Conservation (phyloP, 2,888 invertebrate genomes). For the Alentia gelatinosa region DNA sequence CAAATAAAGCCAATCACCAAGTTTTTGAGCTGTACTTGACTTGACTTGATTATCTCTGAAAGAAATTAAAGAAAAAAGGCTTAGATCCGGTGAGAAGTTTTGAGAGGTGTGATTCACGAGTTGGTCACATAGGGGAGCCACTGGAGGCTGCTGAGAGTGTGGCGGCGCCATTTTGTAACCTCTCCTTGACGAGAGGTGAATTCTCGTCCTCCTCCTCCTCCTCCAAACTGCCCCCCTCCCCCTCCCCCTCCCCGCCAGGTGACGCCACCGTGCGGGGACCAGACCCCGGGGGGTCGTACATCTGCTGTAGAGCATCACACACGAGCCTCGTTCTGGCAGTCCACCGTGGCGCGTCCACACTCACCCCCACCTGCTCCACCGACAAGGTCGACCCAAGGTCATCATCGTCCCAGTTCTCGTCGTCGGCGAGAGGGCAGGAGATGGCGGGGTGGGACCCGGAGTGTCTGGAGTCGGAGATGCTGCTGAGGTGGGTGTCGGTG, state of each 20-base stretch:
- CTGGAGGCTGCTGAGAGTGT: background rate
- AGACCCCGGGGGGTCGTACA: background rate
- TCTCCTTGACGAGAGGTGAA: background rate
- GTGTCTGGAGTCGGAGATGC: background rate
- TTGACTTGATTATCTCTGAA: too few species aligned
- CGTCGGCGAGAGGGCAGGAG: background rate
- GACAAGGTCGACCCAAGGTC: background rate
- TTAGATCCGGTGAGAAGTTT: too few species aligned
- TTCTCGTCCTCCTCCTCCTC: background rate
- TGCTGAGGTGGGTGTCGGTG: background rate
- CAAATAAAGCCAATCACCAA: too few species aligned
- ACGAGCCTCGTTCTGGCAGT: background rate
- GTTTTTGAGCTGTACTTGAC: too few species aligned
- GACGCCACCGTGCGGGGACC: too few species aligned
- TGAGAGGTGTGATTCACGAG: background rate
- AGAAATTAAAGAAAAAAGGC: too few species aligned
- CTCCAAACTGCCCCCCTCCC: background rate
- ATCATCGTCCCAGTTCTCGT: constrained; percentile 32
- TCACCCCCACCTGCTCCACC: background rate
- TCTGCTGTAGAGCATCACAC: background rate
- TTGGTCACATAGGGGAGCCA: background rate
- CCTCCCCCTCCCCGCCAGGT: background rate
- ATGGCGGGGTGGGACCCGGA: background rate
- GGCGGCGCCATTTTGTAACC: background rate
- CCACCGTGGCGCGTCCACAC: too few species aligned